Base-by-base conservation (phyloP, 2,113 vertebrate genomes). In the Trematomus loennbergii region DNA sequence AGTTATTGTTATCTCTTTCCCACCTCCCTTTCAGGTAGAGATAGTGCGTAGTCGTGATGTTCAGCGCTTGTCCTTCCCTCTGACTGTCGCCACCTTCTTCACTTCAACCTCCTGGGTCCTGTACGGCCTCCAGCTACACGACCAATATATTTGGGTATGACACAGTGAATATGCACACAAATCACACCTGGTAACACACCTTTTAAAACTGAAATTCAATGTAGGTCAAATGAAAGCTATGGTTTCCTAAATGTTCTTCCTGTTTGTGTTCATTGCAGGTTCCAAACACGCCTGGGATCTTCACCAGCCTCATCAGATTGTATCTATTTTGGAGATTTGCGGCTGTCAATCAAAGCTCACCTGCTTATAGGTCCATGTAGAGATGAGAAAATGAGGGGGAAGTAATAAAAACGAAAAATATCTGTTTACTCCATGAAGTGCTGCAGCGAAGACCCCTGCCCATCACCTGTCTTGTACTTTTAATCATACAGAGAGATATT, bases 51-150 rank as follows among this genome's bases (percentile, higher is more conserved):
- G 87, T 17, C 92, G 94, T 53, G 96, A 97, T 0, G 96, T 97
- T 0, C 93, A 94, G 33, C 93, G 96, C 57, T 90, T 99, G 87
- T 99, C 98, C 83, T 97, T 97, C 81, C 93, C 97, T 3, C 91
- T 98, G 84, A 96, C 97, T 0, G 94, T 99, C 11, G 93, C 96
- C 65, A 98, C 98, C 3, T 95, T 98, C 63, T 92, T 99, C 79
- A 95, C 97, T 4, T 97, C 97, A 12, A 85, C 94, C 63, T 96
- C 97, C 90, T 99, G 98, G 98, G 96, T 96, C 0, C 93, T 97
- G 17, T 99, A 99, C 0, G 98, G 98, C 54, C 88, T 96, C 62
- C 95, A 95, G 87, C 94, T 96, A 3, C 58, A 57, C 0, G 97
- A 99, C 74, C 93, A 89, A 70, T 99, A 96, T 75, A 96, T 99